These are phyloP conservation scores for Rotaria sp. DNA, from an alignment of 2,888 invertebrate species.

Conservation along the genomic window DNA sequence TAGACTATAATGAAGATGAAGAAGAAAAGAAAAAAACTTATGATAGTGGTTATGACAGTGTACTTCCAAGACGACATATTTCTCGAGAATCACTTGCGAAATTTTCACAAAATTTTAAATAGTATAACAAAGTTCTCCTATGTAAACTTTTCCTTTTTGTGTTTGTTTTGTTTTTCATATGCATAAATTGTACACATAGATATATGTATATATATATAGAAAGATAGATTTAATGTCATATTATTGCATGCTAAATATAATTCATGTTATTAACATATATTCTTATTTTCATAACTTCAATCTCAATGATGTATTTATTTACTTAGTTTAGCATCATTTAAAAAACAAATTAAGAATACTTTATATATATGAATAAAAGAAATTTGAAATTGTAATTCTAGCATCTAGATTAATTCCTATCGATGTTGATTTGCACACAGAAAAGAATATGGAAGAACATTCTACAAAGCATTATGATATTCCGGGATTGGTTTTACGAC, in stretches of 20 bases:
- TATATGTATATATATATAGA: not conserved
- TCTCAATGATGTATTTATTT: not conserved
- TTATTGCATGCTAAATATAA: not conserved
- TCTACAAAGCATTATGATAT: not conserved
- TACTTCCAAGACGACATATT: not conserved
- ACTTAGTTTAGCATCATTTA: no score
- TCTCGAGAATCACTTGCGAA: not conserved
- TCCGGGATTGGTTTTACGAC: not conserved
- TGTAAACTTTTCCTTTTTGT: not conserved
- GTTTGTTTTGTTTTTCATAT: not conserved
- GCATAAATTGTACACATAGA: not conserved
- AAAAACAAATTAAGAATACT: no score
- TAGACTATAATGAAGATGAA: not conserved
- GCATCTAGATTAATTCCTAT: not conserved
- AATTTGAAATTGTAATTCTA: not conserved
- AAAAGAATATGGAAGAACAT: constrained; percentile 26
- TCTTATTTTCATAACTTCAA: not conserved
- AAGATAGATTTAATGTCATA: not conserved
- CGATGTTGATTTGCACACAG: not conserved
- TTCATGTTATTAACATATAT: not conserved
- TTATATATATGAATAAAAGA: no score
- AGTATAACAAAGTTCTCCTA: not conserved
- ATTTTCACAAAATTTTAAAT: not conserved
- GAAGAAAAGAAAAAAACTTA: not conserved
- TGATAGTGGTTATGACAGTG: not conserved